These are phyloP conservation scores for Hypolimnas misippus DNA, from an alignment of 2,888 invertebrate species.

Conservation along the genomic window DNA sequence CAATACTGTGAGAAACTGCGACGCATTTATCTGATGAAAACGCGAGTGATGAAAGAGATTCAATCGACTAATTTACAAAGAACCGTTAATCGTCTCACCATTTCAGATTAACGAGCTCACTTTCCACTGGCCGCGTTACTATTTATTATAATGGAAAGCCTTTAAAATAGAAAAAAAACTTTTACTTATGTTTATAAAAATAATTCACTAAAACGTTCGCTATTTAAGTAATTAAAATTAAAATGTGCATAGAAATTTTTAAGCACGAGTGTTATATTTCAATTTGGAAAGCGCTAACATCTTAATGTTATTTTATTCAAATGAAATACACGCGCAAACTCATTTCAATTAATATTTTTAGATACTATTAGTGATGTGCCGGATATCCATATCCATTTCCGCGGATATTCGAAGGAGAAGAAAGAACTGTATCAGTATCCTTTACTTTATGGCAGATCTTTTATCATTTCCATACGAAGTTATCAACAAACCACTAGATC, in stretches of 20 bases:
- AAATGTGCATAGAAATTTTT: background rate
- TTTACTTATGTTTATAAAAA: background rate
- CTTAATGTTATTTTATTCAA: slow-evolving; percentile 1
- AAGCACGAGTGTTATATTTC: background rate
- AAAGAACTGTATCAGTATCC: no score
- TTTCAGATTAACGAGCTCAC: background rate
- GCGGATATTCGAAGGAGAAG: no score
- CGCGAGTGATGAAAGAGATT: background rate
- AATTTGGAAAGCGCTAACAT: slow-evolving; percentile 10
- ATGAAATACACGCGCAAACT: background rate
- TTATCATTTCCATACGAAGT: no score
- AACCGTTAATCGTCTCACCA: background rate
- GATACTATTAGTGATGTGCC: background rate
- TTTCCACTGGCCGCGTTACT: background rate
- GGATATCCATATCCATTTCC: no score
- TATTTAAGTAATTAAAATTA: slow-evolving; percentile 1
- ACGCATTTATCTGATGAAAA: background rate
- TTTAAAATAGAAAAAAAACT: background rate
- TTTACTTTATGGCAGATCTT: no score
- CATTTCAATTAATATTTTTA: background rate
- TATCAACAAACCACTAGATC: no score
- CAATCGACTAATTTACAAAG: background rate
- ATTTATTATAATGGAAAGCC: background rate
- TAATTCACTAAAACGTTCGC: background rate
- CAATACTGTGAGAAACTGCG: background rate